Evolutionary conservation across 2,888 invertebrate genomes (phyloP).

Genomic region (Latrodectus hesperus): DNA sequence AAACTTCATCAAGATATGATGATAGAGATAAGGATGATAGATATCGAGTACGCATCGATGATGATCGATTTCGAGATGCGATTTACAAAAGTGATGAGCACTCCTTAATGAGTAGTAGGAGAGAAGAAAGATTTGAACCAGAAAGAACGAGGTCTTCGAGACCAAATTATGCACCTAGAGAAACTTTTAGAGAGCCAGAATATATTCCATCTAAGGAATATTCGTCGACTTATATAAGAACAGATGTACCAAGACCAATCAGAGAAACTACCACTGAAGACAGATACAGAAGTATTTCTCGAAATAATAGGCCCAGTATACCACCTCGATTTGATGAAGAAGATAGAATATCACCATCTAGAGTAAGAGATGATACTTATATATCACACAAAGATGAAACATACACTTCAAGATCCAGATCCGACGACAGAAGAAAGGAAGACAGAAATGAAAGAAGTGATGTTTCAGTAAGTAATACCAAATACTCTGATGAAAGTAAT

Average conservation of each 20-base stretch:
- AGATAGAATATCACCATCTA: constrained; percentile 37
- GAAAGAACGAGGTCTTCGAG: background rate
- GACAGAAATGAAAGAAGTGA: background rate
- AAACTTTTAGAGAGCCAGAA: background rate
- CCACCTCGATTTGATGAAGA: constrained; percentile 19
- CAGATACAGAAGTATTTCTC: background rate
- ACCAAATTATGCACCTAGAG: background rate
- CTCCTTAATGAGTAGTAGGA: background rate
- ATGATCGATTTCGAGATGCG: constrained; percentile 10
- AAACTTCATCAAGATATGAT: background rate
- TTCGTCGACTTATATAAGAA: background rate
- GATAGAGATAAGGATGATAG: background rate
- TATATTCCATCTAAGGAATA: background rate
- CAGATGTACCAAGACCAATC: background rate
- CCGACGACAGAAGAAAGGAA: background rate
- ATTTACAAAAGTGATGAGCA: background rate
- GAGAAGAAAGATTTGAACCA: background rate
- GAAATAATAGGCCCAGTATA: constrained; percentile 7
- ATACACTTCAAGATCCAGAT: constrained; percentile 4
- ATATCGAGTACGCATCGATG: constrained; percentile 4
- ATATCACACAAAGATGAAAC: background rate
- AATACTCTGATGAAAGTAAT: constrained; percentile 16
- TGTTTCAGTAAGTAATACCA: background rate
- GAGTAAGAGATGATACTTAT: constrained; percentile 16
- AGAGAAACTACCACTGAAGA: background rate